A percentile compares a stretch with the other conserved stretches of the same genome.
Evolutionary conservation across 1,140 invertebrate species (phyloP).

Genomic region (Halesus radiatus): DNA sequence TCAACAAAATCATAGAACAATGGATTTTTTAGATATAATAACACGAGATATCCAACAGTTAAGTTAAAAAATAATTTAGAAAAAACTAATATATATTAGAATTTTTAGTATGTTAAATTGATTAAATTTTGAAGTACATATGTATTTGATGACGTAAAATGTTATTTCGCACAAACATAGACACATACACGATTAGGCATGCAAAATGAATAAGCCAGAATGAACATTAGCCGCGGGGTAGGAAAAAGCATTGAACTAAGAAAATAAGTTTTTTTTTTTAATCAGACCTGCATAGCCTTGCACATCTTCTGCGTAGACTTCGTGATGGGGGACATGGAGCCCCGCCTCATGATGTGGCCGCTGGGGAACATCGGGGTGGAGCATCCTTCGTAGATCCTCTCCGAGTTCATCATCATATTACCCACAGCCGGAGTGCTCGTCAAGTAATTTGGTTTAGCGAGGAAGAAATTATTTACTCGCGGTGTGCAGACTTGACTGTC

Average conservation of each 20-base stretch:
- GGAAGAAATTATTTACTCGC: background rate
- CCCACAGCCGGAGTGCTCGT: slow-evolving; percentile 72
- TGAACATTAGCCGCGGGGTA: background rate
- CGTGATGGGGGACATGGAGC: slow-evolving; percentile 89
- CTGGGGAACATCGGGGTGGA: slow-evolving; percentile 67
- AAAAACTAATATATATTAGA: too few relatives aligned
- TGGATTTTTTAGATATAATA: too few relatives aligned
- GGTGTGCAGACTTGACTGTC: slow-evolving; percentile 8
- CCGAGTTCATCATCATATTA: slow-evolving; percentile 59
- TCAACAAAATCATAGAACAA: too few relatives aligned
- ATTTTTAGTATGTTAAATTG: too few relatives aligned
- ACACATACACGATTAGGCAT: background rate
- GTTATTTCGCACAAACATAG: too few relatives aligned
- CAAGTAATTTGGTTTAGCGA: slow-evolving; percentile 56
- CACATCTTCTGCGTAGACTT: slow-evolving; percentile 87
- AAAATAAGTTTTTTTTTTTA: slow-evolving; percentile 13
- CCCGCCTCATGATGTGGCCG: slow-evolving; percentile 70
- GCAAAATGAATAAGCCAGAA: slow-evolving; percentile 32
- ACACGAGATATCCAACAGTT: too few relatives aligned
- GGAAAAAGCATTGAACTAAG: too few relatives aligned
- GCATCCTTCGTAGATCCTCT: slow-evolving; percentile 59
- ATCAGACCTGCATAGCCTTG: slow-evolving; percentile 89
- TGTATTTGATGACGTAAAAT: slow-evolving; percentile 11
- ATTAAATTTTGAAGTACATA: background rate
- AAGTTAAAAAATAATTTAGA: too few relatives aligned